Evolutionary conservation across 2,888 invertebrate species (phyloP).

Genomic region (Timema podura): DNA sequence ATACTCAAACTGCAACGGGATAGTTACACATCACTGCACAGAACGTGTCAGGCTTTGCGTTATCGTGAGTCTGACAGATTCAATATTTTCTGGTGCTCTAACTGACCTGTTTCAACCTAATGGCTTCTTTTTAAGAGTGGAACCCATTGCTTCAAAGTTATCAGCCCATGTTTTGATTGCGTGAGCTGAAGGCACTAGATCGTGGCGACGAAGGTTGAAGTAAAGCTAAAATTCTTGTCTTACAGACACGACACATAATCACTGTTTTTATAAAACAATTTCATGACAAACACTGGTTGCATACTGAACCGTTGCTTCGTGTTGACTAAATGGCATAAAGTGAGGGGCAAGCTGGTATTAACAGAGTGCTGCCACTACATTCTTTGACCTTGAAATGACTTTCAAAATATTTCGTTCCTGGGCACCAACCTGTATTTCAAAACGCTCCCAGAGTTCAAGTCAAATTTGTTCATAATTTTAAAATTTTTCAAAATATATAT

Average conservation of each 20-base stretch:
- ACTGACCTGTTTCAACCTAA: background rate
- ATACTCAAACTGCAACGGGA: conserved; percentile 6
- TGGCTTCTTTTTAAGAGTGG: conserved; percentile 12
- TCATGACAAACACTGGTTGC: background rate
- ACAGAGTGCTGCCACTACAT: too few species aligned
- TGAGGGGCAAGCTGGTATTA: too few species aligned
- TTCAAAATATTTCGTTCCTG: too few species aligned
- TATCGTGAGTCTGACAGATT: background rate
- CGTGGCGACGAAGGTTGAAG: background rate
- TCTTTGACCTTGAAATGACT: too few species aligned
- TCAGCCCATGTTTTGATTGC: conserved; percentile 3
- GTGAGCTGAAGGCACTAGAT: background rate
- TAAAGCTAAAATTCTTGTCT: background rate
- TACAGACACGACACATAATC: background rate
- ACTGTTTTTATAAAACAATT: background rate
- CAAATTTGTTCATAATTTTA: too few species aligned
- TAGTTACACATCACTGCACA: background rate
- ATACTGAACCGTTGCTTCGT: background rate
- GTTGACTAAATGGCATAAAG: background rate
- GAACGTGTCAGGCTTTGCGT: background rate
- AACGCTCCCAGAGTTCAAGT: too few species aligned
- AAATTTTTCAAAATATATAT: too few species aligned
- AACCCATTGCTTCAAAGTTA: conserved; percentile 6
- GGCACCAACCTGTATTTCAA: too few species aligned
- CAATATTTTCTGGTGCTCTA: background rate